Base-by-base conservation (phyloP, 2,797 vertebrate species). In the Chrysocyon brachyurus region DNA sequence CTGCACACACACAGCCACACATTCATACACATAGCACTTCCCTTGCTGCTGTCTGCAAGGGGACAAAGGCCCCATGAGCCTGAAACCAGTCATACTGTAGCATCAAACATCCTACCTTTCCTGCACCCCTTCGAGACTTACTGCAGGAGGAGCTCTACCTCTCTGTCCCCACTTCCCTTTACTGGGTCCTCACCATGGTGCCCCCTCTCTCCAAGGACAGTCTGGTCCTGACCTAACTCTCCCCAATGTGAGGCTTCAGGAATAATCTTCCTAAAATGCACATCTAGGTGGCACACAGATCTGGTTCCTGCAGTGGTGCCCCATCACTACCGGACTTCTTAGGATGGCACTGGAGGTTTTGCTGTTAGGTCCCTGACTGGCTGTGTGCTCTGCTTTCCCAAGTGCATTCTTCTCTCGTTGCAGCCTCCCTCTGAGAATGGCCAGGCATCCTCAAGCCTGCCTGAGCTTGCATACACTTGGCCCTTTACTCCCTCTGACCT, bases 231-330 rank as follows among this genome's bases (percentile, higher is more conserved):
- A 81, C 22, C 17, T 52, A 9, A 84, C 10, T 49, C 54, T n/a
- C 61, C 1, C 46, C 59, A 83, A 49, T 70, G 3, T 57, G 46
- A 28, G 31, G 19, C 56, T 72, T 36, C 77, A n/a, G 73, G 83
- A 95, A 75, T 57, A 64, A 5, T 21, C 68, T 91, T 95, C 36
- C 79, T 87, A 96, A 93, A 77, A 81, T 56, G n/a, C 28, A 92
- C 61, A 57, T 59, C 66, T 84, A 57, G 24, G 31, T 7, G 2
- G 64, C 63, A 70, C 17, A 3, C 0, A 78, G 70, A 54, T 12
- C 89, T 52, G 73, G 64, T 85, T 70, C 54, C 79, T 94, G 63
- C n/a, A 75, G 9, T 1, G 52, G 8, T 1, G 12, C 12, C 52
- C 81, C 64, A 59, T 31, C 6, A 24, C 77, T 78, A 31, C 2